Base-by-base conservation (phyloP, 92 coral and sea anemone genomes). In the Isaurus tuberculatus region DNA sequence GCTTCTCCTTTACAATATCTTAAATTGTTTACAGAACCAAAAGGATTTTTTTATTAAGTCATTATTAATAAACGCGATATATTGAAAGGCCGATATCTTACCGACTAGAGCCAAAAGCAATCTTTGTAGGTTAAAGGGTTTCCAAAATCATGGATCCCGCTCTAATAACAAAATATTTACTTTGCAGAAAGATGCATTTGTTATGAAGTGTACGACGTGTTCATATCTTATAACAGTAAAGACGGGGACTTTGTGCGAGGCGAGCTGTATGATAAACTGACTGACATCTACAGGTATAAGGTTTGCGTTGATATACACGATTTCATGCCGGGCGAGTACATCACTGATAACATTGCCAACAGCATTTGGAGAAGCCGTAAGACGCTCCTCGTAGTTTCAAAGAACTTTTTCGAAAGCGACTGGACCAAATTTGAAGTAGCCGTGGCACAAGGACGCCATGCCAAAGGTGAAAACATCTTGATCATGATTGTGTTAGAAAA, bases 381-480 rank as follows among this genome's bases (percentile, higher is more conserved):
- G 84, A 89, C 90, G 2, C 57, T 89, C 10, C 74, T 85, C 32
- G 88, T 89, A 28, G 70, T 89, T 15, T 85, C 90, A 13, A 73
- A 73, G 53, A 89, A 89, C 46, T 89, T 89, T 75, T 80, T 89
- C 0, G 31, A 70, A 26, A 88, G 92, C 34, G 80, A 57, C 37
- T 89, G 92, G 92, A 89, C 92, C 43, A 73, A 44, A 44, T 89
- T 89, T 43, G 92, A 89, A 73, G 43, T 85, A 84, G 86, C 87
- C 42, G 84, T 89, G 23, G 92, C 92, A 13, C 92, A 89, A 46
- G 92, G 89, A 20, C 75, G 89, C 34, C 80, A 80, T 5, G 19
- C 58, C 5, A 85, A 81, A 46, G 92, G 89, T 2, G 84, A 89
- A 32, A 85, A 81, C 49, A 82, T 85, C 29, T 72, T 89, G 71